Base-by-base conservation (phyloP, 2,888 invertebrate species). In the Stratiomys singularior region DNA sequence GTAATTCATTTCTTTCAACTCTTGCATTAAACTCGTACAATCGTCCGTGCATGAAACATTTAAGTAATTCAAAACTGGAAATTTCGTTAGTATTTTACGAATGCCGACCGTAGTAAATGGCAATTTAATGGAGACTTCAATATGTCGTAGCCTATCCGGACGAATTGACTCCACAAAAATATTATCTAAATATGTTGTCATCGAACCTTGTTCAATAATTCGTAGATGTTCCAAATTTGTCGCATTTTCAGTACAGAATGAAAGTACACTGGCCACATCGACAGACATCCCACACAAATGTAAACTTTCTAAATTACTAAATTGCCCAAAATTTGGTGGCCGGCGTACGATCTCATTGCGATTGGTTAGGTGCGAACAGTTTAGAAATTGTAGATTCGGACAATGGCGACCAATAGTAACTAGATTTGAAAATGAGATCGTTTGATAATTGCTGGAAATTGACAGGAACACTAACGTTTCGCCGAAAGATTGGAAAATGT, bases 11-110 rank as follows among this genome's bases (percentile, higher is more conserved):
- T 78, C 76, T 23, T 47, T 78, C 25, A 80, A 74, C 67, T 80
- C 80, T 47, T 72, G 69, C 52, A 78, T 52, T 47, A 80, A 27
- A 37, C 47, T 46, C 9, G 25, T 60, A 58, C 78, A 79, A 78
- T 80, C 79, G 66, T 79, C 79, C 11, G 66, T 67, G 66, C 80
- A 80, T 15, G 71, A 76, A 30, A 80, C 79, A 56, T 76, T 79
- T 25, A 80, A 71, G 67, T 79, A 79, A 67, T 77, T 79, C 47
- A 80, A 67, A 18, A 72, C 25, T 30, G 77, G 78, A 71, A 78
- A 79, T 72, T 78, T 80, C 1, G 58, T 47, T 3, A 80, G 37
- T 9, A 80, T 47, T 27, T 60, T 66, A 25, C 76, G 60, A 37
- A 80, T 77, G 1, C 78, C 79, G 11, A 47, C 37, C 11, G 76